Evolutionary conservation across 2,113 vertebrate genomes (phyloP).

Genomic region (Chaenocephalus aceratus): DNA sequence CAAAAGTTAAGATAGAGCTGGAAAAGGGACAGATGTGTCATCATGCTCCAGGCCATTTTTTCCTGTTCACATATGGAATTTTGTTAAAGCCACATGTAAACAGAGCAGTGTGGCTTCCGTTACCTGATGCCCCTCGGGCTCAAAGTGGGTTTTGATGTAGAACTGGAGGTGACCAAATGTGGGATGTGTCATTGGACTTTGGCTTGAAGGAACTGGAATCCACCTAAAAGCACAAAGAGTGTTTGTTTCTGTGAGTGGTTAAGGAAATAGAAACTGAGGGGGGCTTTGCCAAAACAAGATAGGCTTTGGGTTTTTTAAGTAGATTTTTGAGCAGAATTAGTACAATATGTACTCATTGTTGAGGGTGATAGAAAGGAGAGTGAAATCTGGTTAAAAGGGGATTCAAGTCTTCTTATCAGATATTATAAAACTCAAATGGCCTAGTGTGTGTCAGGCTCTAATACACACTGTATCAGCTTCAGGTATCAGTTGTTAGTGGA

Average conservation of each 20-base stretch:
- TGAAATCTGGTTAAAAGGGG: too few relatives aligned
- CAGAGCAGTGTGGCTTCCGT: not conserved
- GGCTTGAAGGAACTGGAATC: slow-evolving; percentile 16
- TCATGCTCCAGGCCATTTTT: not conserved
- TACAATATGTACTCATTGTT: too few relatives aligned
- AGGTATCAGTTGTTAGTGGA: too few relatives aligned
- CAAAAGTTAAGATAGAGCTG: not conserved
- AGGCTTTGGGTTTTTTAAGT: too few relatives aligned
- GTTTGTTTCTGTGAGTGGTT: not conserved
- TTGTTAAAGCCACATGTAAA: not conserved
- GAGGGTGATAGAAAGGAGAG: too few relatives aligned
- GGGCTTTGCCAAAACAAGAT: too few relatives aligned
- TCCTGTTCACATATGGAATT: slow-evolving; percentile 9
- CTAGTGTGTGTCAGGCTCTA: too few relatives aligned
- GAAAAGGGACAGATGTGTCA: slow-evolving; percentile 44
- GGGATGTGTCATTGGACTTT: slow-evolving; percentile 5
- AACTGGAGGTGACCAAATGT: too few relatives aligned
- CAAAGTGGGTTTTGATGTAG: not conserved
- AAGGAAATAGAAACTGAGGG: not conserved
- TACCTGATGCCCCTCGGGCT: not conserved
- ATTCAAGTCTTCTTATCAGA: too few relatives aligned
- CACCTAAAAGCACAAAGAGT: slow-evolving; percentile 17
- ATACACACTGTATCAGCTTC: too few relatives aligned
- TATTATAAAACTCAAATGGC: too few relatives aligned
- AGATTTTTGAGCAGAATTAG: too few relatives aligned